Conservation (phyloP, 1,140 invertebrate species). For the Melitaea cinxia region DNA sequence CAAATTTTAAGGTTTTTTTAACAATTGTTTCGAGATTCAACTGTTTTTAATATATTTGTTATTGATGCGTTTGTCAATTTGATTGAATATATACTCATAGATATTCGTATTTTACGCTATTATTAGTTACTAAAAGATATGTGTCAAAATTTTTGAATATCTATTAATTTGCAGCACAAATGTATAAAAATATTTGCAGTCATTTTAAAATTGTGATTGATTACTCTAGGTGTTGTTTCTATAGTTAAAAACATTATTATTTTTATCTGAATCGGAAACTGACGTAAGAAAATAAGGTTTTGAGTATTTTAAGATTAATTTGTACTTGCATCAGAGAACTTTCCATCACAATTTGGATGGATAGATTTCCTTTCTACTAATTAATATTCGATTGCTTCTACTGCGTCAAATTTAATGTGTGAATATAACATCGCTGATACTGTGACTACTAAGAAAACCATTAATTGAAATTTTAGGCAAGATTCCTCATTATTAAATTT, state of each 20-base stretch:
- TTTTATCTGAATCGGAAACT: not conserved
- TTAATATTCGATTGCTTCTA: not conserved
- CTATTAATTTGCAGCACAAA: not conserved
- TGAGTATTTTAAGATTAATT: slow-evolving; percentile 9
- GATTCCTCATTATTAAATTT: not conserved
- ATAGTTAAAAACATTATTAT: not conserved
- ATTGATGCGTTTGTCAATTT: not conserved
- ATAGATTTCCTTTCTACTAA: slow-evolving; percentile 6
- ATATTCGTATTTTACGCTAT: not conserved
- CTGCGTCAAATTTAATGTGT: not conserved
- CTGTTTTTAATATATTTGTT: not conserved
- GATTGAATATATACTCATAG: not conserved
- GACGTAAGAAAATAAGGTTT: slow-evolving; percentile 8
- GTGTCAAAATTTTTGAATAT: not conserved
- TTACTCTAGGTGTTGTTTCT: not conserved
- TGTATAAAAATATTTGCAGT: slow-evolving; percentile 8
- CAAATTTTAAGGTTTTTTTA: not conserved
- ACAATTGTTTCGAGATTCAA: not conserved
- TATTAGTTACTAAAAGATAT: not conserved
- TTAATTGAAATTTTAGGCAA: not conserved
- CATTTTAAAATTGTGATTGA: not conserved
- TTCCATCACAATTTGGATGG: slow-evolving; percentile 6
- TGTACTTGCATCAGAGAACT: slow-evolving; percentile 10
- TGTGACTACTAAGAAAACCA: not conserved
- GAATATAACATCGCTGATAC: slow-evolving; percentile 1